A percentile compares a stretch with the other conserved stretches of the same genome.
These are phyloP conservation scores for Mesorhabditis belari DNA, from an alignment of 2,888 invertebrate species.

Conservation along the genomic window DNA sequence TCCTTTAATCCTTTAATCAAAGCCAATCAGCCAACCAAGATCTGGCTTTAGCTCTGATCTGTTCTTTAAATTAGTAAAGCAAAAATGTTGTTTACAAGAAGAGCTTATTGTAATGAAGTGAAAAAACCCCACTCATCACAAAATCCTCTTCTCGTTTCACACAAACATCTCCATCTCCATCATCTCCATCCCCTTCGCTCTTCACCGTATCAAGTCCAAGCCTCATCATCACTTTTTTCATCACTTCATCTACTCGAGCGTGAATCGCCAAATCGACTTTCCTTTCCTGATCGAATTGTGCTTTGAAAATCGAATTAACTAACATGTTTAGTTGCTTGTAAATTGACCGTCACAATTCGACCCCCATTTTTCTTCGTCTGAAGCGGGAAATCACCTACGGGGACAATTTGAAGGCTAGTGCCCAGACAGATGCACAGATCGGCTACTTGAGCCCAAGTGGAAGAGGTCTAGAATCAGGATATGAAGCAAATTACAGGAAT, in stretches of 20 bases:
- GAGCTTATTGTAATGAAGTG: no score
- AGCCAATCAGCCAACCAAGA: no score
- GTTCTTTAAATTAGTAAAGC: neutral
- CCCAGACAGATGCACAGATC: slow-evolving; percentile 89
- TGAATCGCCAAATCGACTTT: slow-evolving; percentile 43
- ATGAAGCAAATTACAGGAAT: neutral
- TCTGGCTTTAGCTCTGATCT: no score
- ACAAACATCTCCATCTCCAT: no score
- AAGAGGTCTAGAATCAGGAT: slow-evolving; percentile 16
- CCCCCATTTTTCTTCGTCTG: slow-evolving; percentile 77
- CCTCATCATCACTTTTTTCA: slow-evolving; percentile 14
- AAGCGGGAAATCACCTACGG: slow-evolving; percentile 86
- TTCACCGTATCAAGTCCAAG: no score
- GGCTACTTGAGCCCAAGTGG: slow-evolving; percentile 57
- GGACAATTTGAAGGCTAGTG: slow-evolving; percentile 93
- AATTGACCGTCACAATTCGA: slow-evolving; percentile 82
- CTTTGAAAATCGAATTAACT: slow-evolving; percentile 50
- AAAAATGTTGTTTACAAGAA: neutral
- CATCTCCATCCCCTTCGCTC: no score
- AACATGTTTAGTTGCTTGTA: slow-evolving; percentile 95
- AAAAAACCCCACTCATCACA: no score
- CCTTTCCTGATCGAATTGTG: slow-evolving; percentile 33
- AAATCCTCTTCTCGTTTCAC: no score
- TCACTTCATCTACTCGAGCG: slow-evolving; percentile 37
- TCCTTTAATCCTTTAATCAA: no score